Evolutionary conservation across 2,113 vertebrate genomes (phyloP), one percentile per base, ranked within the genome.

Genomic region (Cepphus grylle): DNA sequence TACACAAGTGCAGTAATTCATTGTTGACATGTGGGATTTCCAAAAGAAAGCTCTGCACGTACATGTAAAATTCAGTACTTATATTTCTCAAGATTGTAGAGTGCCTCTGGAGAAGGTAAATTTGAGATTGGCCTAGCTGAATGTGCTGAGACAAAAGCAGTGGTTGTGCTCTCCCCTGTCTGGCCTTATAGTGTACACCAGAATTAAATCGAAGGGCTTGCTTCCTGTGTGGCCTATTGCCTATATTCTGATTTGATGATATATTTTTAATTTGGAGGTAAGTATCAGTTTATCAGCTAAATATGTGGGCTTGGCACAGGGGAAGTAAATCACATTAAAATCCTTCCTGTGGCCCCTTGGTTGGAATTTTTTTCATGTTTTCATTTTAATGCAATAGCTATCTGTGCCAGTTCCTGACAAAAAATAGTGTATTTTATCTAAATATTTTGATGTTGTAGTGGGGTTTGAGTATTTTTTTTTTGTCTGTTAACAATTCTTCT

Each of bases 141-240:
- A 8, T 3, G 23, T 43, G 63, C 73, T 19, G 25, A 34, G 67
- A 15, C 47, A 17, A 16, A 20, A 74, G 79, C 62, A 38, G 16
- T 27, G 49, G 36, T 13, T 63, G 11, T 58, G 67, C 38, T 36
- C 22, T 36, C 11, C 30, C 38, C 55, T 63, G 8, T 34, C 55
- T 47, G 72, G 36, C 65, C 27, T 47, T 40, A 9, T 2, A 32
- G 4, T 6, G 6, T 30, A 4, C 10, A 5, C 27, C 0, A 3
- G 29, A 56, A 16, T 30, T 52, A 26, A 56, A 56, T 15, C 0
- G 1, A 58, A 55, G 61, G 86, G 56, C 52, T 47, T 30, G 32
- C 56, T 52, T 2, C 61, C 30, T 26, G 8, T 8, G 40, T 56
- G 69, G 11, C 59, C 27, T 25, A 4, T 30, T 67, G 36, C 49